These are phyloP conservation scores for Blera fallax DNA, from an alignment of 2,888 invertebrate species.

Conservation along the genomic window DNA sequence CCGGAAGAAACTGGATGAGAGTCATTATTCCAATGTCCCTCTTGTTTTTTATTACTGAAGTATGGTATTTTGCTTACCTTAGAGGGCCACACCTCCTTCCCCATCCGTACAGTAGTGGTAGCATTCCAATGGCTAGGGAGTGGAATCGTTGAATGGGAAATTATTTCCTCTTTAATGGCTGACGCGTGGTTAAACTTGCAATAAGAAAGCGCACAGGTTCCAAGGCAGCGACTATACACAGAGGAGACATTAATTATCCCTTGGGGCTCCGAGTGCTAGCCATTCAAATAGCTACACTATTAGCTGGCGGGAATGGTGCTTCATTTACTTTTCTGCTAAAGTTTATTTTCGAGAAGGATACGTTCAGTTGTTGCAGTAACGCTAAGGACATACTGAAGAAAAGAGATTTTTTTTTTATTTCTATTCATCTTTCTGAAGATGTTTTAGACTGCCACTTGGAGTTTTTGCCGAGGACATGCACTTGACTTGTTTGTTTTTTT, in stretches of 20 bases:
- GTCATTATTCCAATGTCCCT: slow-evolving; percentile 41
- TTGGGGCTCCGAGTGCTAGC: slow-evolving; percentile 5
- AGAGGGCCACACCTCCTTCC: background rate
- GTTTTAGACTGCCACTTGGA: background rate
- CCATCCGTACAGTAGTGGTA: background rate
- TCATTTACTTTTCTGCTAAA: slow-evolving; percentile 43
- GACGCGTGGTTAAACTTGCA: slow-evolving; percentile 59
- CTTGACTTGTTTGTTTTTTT: background rate
- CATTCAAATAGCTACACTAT: slow-evolving; percentile 40
- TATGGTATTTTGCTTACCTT: slow-evolving; percentile 40
- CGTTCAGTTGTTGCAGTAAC: slow-evolving; percentile 6
- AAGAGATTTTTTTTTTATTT: background rate
- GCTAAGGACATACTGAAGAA: background rate
- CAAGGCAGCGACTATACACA: background rate
- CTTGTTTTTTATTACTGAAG: slow-evolving; percentile 30
- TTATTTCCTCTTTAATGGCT: slow-evolving; percentile 62
- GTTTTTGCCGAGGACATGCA: background rate
- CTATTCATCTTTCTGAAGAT: background rate
- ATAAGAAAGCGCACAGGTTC: slow-evolving; percentile 8
- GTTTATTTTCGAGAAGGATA: slow-evolving; percentile 15
- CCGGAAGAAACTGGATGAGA: slow-evolving; percentile 37
- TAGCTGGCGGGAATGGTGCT: slow-evolving; percentile 38
- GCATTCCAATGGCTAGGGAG: slow-evolving; percentile 4
- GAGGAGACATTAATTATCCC: slow-evolving; percentile 49
- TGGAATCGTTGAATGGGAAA: slow-evolving; percentile 59